A percentile compares a stretch with the other conserved stretches of the same genome.
Evolutionary conservation across 2,888 invertebrate species (phyloP).

Genomic region (Drosophila antonietae): DNA sequence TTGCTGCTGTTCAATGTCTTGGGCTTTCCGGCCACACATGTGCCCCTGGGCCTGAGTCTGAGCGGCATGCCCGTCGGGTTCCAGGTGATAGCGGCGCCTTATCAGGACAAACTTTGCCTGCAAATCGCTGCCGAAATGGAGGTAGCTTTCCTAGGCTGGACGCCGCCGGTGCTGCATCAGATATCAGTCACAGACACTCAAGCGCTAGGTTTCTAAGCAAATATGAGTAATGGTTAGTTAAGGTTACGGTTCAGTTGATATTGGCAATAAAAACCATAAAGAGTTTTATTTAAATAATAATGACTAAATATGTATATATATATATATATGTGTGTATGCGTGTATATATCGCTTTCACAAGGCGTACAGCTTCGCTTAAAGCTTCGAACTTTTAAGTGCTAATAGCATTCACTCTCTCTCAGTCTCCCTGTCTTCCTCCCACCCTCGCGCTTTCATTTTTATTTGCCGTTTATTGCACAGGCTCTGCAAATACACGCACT

Average conservation of each 20-base stretch:
- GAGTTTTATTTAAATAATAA: not conserved
- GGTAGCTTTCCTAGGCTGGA: slow-evolving; percentile 93
- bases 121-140: slow-evolving; percentile 93
- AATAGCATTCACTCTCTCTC: not conserved
- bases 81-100: slow-evolving; percentile 91
- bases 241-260: slow-evolving; percentile 48
- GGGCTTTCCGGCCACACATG: slow-evolving; percentile 90
- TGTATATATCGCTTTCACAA: not conserved
- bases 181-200: not conserved
- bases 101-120: slow-evolving; percentile 92
- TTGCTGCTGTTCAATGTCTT: slow-evolving; percentile 85
- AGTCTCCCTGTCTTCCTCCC: not conserved
- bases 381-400: not conserved
- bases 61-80: slow-evolving; percentile 90
- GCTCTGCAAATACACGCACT: not conserved
- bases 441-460: not conserved
- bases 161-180: slow-evolving; percentile 84
- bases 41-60: slow-evolving; percentile 88
- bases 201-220: not conserved
- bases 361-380: not conserved
- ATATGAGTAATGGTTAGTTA: slow-evolving; percentile 30
- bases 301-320: too few relatives aligned
- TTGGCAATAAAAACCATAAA: slow-evolving; percentile 20
- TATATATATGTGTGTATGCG: too few relatives aligned
- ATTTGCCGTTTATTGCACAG: not conserved